Evolutionary conservation across 2,113 vertebrate genomes (phyloP), one percentile per base, ranked within the genome.

Genomic region (Podocnemis expansa): DNA sequence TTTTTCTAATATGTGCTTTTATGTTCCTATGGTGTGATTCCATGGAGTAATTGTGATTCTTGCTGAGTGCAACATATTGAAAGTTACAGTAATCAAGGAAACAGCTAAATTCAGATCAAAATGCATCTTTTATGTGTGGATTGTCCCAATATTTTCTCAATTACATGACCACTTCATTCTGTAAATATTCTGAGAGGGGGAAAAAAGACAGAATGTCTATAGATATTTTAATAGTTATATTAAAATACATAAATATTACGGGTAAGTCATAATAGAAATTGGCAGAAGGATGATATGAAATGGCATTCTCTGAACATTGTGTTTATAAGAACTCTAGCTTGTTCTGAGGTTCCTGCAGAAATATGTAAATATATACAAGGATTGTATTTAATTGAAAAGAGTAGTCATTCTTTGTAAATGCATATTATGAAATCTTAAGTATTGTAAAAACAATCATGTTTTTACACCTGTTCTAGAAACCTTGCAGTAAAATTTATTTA

Each of bases 261-360:
- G 96, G 98, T 98, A 98, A 98, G 97, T 98, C 96, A 78, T 86
- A 94, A 95, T 86, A 91, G 96, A 96, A 90, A 21, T 51, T 3
- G 82, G 58, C 60, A 96, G 87, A 87, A 80, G 78, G 89, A 90
- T 78, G 22, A n/a, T 34, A 83, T 11, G 51, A 93, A 67, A 34
- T 96, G 75, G 56, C 88, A 38, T 95, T 97, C 24, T 63, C 91
- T 90, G 41, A 96, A 78, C 84, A 58, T 92, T 96, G 96, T 29
- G 60, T 90, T 96, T 94, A 89, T 63, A n/a, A 90, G 85, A 89
- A 96, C 78, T 91, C 88, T 93, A 85, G 83, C 82, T 94, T 78
- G 63, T 91, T 82, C 43, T 91, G 87, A 96, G 67, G 52, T 92
- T 96, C 97, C 96, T 96, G 78, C 91, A 95, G 85, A 96, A 94